Evolutionary conservation across 2,888 invertebrate genomes (phyloP), one percentile per base, ranked within the genome.

Genomic region (Coecobrya sp.): DNA sequence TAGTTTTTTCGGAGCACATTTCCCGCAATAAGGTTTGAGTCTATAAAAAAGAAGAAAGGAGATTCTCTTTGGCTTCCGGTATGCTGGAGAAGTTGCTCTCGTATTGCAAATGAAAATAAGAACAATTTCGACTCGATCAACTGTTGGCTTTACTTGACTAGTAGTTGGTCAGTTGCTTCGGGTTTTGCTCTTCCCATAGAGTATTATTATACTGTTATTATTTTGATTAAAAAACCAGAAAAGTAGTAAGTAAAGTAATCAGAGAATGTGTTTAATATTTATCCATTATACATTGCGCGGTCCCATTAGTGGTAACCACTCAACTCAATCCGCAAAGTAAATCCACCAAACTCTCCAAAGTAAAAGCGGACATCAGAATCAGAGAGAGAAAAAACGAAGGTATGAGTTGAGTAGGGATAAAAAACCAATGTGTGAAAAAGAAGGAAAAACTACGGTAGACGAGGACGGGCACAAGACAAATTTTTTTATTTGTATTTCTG

Each of bases 271-370:
- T 45, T 45, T 73, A 73, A 73, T 73, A 45, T 49, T 73, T 45
- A 73, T 73, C 45, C 73, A 73, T 45, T 73, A 73, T 27, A 73
- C 73, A 22, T 22, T 19, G 10, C 42, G 73, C 42, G 73, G 73
- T 73, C 22, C 45, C 73, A 73, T 73, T 73, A 73, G 45, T 49
- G 22, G 42, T 19, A 10, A 42, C 70, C 7, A 36, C 42, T 73
- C 19, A n/a, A 73, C 70, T 36, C n/a, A 42, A 22, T 68, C 0
- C n/a, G 19, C 22, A 65, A 65, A 73, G 70, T 73, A 73, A 73
- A 73, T 10, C 19, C 19, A 19, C 59, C 4, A 59, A 59, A 8
- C 2, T 1, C n/a, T 5, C 22, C 59, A 19, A 55, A 59, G 7
- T 5, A 19, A 22, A 16, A 27, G 36, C 68, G 52, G 52, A 59